Evolutionary conservation across 2,888 invertebrate genomes (phyloP), one percentile per base, ranked within the genome.

Genomic region (Clitarchus hookeri): DNA sequence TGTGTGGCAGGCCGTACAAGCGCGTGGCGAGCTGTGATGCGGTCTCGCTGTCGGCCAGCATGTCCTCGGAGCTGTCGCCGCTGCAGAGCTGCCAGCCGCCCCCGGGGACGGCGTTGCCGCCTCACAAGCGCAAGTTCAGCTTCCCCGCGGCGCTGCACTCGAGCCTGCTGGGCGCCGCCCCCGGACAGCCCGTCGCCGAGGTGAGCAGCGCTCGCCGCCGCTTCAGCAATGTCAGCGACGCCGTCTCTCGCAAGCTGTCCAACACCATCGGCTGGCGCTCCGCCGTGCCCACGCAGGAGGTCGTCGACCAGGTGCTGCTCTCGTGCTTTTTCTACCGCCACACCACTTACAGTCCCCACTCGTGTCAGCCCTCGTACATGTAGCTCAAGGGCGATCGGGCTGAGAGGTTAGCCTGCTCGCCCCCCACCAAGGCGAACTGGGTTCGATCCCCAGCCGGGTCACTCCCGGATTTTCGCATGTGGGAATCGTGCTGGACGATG

Each of bases 161-260:
- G 36, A 90, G 90, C 88, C 89, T 91, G 78, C 88, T 90, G 44
- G 89, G 90, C 26, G 44, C 25, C 26, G 65, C 53, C 53, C 44
- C 83, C 53, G 87, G 84, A 25, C 48, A 48, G 23, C 84, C 19
- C 48, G 27, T 82, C 54, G 26, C 84, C 23, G 86, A 87, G 9
- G 88, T 90, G n/a, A 86, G 90, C 8, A 36, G 36, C 19, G 91
- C 93, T 16, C 91, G 93, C 26, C 91, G 97, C 65, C 93, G 96
- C 78, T 95, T 97, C 90, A 96, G 96, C 91, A 96, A 96, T 89
- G 95, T 95, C 79, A 94, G 95, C 88, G 95, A 95, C 89, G 94
- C 93, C 89, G 96, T 97, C 11, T 94, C 96, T 36, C 93, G 97
- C n/a, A 95, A 96, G 86, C 92, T 97, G 79, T 97, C 97, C 3